Evolutionary conservation across 2,113 vertebrate species (phyloP), one percentile per base, ranked within the genome.

Genomic region (Ceyx melanurus): DNA sequence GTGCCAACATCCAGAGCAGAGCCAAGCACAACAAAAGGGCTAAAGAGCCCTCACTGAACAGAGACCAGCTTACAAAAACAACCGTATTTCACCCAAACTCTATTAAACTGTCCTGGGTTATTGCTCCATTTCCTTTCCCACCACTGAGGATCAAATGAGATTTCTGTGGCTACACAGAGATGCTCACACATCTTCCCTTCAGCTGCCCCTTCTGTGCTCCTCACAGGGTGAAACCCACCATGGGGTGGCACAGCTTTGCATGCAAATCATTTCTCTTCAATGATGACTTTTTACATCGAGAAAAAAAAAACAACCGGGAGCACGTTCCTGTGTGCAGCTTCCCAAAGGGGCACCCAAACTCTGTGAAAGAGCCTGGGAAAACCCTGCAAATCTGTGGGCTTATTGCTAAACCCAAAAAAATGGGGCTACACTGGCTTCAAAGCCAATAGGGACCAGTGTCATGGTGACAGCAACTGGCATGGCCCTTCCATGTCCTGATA

Each of bases 51-150:
- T 96, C 91, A 73, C 89, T 89, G 86, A 78, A 92, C 71, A 89
- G 92, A 93, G 94, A 95, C 96, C 94, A 91, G 92, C 94, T 96
- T 95, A 96, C 83, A 94, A 96, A 96, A 96, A 96, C 91, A 96
- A 94, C 91, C 43, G 78, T 92, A 94, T 95, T 96, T 96, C 96
- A 96, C 96, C 96, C 96, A 93, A 92, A 94, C 91, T 93, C 95
- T 89, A 92, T 94, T 92, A 96, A 96, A 93, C 89, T 93, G 95
- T 93, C 96, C 82, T 70, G 91, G 64, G 82, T 95, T 96, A 95
- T 92, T 93, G 91, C 94, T 93, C 64, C 74, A 5, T 84, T 95
- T 94, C 94, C 92, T 95, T 96, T 96, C 95, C 96, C 95, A 96
- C 95, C 95, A 89, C 64, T 60, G 87, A 91, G 95, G 96, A 95